Evolutionary conservation across 2,113 vertebrate genomes (phyloP).

Genomic region (Promerops cafer): DNA sequence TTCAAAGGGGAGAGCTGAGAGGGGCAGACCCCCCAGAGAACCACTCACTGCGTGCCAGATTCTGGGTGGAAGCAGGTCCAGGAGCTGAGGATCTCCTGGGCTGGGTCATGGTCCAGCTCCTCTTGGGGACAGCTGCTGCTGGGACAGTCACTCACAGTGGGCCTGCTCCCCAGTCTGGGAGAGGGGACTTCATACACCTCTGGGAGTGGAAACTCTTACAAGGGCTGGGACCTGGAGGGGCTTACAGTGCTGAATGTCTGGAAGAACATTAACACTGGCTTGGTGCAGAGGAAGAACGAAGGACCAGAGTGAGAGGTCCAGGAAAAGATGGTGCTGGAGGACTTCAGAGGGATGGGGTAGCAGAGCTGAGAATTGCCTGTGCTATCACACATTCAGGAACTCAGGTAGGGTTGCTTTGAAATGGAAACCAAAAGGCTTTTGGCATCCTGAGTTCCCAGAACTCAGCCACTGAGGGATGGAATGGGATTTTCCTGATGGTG

Average conservation of each 20-base stretch:
- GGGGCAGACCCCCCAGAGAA: background rate
- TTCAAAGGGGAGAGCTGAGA: background rate
- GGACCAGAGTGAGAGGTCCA: background rate
- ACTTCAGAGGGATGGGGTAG: background rate
- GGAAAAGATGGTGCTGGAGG: background rate
- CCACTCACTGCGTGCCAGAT: fast-evolving
- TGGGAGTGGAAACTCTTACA: background rate
- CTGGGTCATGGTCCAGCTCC: fast-evolving
- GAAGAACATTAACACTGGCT: background rate
- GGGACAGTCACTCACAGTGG: background rate
- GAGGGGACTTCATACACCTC: background rate
- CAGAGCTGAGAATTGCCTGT: background rate
- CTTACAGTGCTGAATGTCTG: background rate
- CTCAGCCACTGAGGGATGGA: background rate
- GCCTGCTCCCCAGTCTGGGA: background rate
- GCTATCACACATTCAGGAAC: fast-evolving
- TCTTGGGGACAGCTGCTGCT: background rate
- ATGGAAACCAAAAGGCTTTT: background rate
- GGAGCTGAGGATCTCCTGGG: background rate
- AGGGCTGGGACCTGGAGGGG: background rate
- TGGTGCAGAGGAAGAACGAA: background rate
- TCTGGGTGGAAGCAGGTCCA: fast-evolving
- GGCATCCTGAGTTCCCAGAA: background rate
- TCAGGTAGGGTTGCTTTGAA: background rate
- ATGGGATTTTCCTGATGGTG: background rate